Evolutionary conservation across 2,888 invertebrate genomes (phyloP).

Genomic region (Gastrophysa polygoni): DNA sequence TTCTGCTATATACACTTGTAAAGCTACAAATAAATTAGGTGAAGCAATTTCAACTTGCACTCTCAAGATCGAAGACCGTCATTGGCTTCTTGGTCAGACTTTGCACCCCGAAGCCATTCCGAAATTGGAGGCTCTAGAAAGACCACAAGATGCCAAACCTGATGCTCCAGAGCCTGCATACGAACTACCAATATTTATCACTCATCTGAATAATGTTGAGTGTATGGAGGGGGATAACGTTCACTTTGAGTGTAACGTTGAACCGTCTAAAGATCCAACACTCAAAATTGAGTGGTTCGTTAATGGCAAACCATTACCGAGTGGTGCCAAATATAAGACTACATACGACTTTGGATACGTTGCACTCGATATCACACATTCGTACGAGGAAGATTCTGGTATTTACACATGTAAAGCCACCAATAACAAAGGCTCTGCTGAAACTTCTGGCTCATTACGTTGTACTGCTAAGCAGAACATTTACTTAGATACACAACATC

Average conservation of each 20-base stretch:
- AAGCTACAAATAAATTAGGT: slow-evolving; percentile 90
- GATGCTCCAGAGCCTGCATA: slow-evolving; percentile 79
- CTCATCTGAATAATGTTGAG: slow-evolving; percentile 88
- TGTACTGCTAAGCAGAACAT: slow-evolving; percentile 81
- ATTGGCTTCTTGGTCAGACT: slow-evolving; percentile 86
- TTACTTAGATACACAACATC: slow-evolving; percentile 91
- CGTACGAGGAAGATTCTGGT: slow-evolving; percentile 92
- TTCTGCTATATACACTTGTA: slow-evolving; percentile 94
- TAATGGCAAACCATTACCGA: slow-evolving; percentile 87
- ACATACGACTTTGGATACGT: slow-evolving; percentile 97
- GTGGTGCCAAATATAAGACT: slow-evolving; percentile 88
- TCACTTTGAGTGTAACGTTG: slow-evolving; percentile 91
- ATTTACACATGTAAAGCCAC: slow-evolving; percentile 90
- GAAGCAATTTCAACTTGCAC: slow-evolving; percentile 93
- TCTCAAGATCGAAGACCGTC: slow-evolving; percentile 86
- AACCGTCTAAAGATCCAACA: slow-evolving; percentile 90
- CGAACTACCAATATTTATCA: slow-evolving; percentile 87
- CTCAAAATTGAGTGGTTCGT: slow-evolving; percentile 94
- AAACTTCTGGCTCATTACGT: slow-evolving; percentile 86
- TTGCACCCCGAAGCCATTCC: slow-evolving; percentile 88
- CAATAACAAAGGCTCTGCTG: slow-evolving; percentile 87
- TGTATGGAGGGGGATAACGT: slow-evolving; percentile 87
- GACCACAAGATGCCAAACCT: slow-evolving; percentile 70
- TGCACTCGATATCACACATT: slow-evolving; percentile 84
- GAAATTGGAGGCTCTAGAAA: slow-evolving; percentile 85